Evolutionary conservation across 2,113 vertebrate genomes (phyloP), one percentile per base, ranked within the genome.

Genomic region (Choloepus hoffmanni): DNA sequence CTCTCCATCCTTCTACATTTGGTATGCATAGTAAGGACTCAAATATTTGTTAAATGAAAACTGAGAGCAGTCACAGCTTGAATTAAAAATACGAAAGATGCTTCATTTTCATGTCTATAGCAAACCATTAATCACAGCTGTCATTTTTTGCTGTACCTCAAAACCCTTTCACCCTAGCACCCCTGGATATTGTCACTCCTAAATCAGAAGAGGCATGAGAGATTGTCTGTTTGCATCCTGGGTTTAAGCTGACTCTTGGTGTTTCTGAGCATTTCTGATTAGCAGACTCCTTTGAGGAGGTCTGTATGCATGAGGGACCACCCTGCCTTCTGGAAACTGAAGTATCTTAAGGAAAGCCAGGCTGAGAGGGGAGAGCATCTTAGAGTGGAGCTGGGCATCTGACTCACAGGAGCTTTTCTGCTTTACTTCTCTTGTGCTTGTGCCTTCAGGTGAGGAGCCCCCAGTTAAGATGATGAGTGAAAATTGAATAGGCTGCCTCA

Each of bases 381-480:
- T 19, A 77, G 84, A 81, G 11, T 33, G 18, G 48, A 43, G 8
- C 65, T 88, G 55, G 28, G 43, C 63, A 19, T 85, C 21, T 89
- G 67, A 90, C 82, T 65, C 58, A 81, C 8, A 23, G 43, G 26
- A 4, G 65, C 18, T 36, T 63, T 95, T 85, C 85, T 92, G 70
- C 81, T 92, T 97, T 67, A 79, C 86, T 85, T 86, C 65, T 33
- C 81, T 93, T 13, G 2, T n/a, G 30, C 83, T 72, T 86, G 5
- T 72, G 77, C 77, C 85, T 86, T 48, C 70, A 74, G 60, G 55
- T 24, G 73, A 84, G 8, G 30, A n/a, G 28, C 43, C 88, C 73
- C 12, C 19, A 68, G 36, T 95, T 68, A 79, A 72, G 45, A 85
- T 28, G 68, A 67, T 60, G 85, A 24, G 87, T 70, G 58, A 81